Percentiles rank a stretch among this genome's conserved stretches.
Conservation (phyloP, 1,140 invertebrate species). For the Eurosta solidaginis region DNA sequence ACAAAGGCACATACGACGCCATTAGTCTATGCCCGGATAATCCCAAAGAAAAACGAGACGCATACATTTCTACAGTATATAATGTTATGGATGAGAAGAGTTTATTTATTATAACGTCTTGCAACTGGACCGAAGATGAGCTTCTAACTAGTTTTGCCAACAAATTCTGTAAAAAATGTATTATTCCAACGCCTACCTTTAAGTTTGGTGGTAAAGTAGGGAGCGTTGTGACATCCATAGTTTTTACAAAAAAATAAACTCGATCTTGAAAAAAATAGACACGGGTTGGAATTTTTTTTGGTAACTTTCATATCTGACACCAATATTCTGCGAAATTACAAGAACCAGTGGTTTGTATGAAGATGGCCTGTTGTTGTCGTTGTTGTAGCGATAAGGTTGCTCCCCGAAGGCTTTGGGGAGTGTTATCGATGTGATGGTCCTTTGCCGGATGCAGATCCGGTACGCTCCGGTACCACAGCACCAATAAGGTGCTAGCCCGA, state of each 20-base stretch:
- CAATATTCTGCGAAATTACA: no score
- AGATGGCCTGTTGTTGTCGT: no score
- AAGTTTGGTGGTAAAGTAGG: conserved; percentile 84
- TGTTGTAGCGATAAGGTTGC: no score
- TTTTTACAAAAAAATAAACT: conserved; percentile 63
- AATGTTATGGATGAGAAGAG: conserved; percentile 65
- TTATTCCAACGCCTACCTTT: conserved; percentile 79
- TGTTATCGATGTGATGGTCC: no score
- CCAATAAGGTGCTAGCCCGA: no score
- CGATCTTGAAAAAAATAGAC: neutral
- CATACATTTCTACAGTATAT: conserved; percentile 72
- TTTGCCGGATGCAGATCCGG: no score
- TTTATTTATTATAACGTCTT: conserved; percentile 86
- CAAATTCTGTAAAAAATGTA: conserved; percentile 67
- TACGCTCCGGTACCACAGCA: no score
- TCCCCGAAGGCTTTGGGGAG: no score
- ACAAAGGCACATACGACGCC: conserved; percentile 95
- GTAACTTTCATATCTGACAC: no score
- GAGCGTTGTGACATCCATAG: conserved; percentile 75
- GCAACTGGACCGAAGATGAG: conserved; percentile 92
- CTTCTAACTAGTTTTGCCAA: conserved; percentile 72
- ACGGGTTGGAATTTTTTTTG: no score
- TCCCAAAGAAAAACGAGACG: conserved; percentile 65
- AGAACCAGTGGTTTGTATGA: no score
- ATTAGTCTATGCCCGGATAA: conserved; percentile 79